These are phyloP conservation scores for Bovichtus variegatus DNA, from an alignment of 2,797 vertebrate genomes.

Conservation along the genomic window DNA sequence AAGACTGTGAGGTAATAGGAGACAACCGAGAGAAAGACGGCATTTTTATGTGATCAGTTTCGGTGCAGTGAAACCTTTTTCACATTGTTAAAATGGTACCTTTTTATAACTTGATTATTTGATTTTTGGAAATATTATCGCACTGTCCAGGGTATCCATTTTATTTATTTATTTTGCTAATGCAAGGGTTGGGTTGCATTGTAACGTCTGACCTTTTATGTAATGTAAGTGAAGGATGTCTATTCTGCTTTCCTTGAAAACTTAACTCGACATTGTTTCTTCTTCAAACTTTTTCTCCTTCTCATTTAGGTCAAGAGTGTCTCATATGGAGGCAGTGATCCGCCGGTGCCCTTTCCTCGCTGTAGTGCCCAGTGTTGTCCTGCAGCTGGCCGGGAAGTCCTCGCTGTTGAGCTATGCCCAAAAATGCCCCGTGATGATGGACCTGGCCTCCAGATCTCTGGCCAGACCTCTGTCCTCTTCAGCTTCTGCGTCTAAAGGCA, in stretches of 20 bases:
- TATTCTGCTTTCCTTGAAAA: background rate
- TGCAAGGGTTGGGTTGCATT: background rate
- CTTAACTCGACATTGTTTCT: background rate
- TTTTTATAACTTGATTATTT: background rate
- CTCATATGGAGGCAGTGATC: slow-evolving; percentile 88
- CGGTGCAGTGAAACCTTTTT: background rate
- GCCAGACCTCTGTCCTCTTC: slow-evolving; percentile 83
- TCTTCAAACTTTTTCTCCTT: background rate
- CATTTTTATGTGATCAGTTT: background rate
- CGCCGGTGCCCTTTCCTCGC: slow-evolving; percentile 91
- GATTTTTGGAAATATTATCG: background rate
- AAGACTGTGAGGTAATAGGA: background rate
- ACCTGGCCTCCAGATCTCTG: slow-evolving; percentile 79
- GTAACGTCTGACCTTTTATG: background rate
- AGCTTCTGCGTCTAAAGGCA: slow-evolving; percentile 80
- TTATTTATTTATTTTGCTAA: background rate
- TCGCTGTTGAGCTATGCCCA: slow-evolving; percentile 89
- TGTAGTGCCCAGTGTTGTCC: slow-evolving; percentile 87
- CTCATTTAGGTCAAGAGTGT: slow-evolving; percentile 47
- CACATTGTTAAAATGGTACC: background rate
- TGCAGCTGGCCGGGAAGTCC: slow-evolving; percentile 89
- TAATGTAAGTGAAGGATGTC: background rate
- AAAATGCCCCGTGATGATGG: slow-evolving; percentile 93
- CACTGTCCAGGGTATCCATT: background rate
- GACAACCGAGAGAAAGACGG: background rate